Conservation (phyloP, 2,113 vertebrate genomes). For the Murina feae region DNA sequence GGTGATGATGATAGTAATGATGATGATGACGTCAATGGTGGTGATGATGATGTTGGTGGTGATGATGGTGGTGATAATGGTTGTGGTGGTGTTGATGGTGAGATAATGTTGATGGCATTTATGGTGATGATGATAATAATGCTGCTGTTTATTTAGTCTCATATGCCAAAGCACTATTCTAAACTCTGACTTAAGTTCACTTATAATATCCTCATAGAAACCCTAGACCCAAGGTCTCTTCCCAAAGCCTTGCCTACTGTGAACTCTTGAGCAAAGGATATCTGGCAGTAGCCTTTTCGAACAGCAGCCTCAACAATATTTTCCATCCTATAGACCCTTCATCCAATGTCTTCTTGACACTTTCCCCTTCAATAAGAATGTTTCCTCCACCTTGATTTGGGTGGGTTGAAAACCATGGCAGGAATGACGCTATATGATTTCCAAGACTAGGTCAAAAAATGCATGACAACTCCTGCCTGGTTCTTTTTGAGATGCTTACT, state of each 20-base stretch:
- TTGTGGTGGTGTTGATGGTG: neutral
- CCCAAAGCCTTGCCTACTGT: neutral
- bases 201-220: neutral
- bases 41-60: too few species aligned
- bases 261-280: neutral
- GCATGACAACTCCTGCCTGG: neutral
- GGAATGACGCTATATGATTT: neutral
- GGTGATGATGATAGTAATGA: neutral
- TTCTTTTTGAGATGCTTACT: neutral
- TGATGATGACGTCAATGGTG: fast-evolving
- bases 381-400: neutral
- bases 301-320: neutral
- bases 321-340: neutral
- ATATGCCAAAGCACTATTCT: neutral
- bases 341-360: neutral
- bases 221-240: neutral
- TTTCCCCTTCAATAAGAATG: neutral
- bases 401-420: too few species aligned
- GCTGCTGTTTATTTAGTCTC: neutral
- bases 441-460: neutral
- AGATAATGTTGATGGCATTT: neutral
- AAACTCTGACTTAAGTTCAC: neutral
- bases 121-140: too few species aligned
- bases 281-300: neutral
- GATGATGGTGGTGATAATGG: too few species aligned